Evolutionary conservation across 2,113 vertebrate genomes (phyloP).

Genomic region (Falcunculus frontatus): DNA sequence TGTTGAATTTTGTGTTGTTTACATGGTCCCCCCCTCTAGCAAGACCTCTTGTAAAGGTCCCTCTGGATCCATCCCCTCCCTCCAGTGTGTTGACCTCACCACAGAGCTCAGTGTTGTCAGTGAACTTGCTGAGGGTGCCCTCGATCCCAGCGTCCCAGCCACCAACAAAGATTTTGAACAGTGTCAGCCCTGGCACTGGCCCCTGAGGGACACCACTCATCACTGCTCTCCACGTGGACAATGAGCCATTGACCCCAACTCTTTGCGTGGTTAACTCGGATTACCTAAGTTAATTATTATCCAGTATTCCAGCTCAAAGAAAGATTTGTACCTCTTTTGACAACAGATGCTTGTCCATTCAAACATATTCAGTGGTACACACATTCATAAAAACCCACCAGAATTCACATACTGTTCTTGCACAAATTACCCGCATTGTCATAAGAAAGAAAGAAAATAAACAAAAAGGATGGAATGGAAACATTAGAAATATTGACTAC

Average conservation of each 20-base stretch:
- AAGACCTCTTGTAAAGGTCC: too few species aligned
- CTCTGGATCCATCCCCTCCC: neutral
- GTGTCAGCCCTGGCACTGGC: rapidly evolving
- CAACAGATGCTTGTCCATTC: neutral
- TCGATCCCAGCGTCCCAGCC: rapidly evolving
- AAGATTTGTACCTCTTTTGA: neutral
- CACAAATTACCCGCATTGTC: neutral
- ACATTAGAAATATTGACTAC: neutral
- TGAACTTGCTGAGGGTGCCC: neutral
- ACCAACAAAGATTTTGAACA: neutral
- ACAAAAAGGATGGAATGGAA: neutral
- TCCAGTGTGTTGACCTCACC: neutral
- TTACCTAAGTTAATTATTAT: neutral
- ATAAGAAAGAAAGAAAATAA: neutral
- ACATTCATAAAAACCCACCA: neutral
- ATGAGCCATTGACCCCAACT: rapidly evolving
- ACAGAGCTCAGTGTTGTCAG: neutral
- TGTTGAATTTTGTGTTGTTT: neutral
- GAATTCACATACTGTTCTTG: neutral
- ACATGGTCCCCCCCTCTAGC: rapidly evolving
- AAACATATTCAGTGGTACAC: neutral
- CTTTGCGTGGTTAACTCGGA: neutral
- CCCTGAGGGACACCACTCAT: neutral
- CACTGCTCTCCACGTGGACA: neutral
- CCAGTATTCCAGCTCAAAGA: neutral